These are phyloP conservation scores for Micromussa lordhowensis DNA, from an alignment of 92 coral and sea anemone species.

Conservation along the genomic window DNA sequence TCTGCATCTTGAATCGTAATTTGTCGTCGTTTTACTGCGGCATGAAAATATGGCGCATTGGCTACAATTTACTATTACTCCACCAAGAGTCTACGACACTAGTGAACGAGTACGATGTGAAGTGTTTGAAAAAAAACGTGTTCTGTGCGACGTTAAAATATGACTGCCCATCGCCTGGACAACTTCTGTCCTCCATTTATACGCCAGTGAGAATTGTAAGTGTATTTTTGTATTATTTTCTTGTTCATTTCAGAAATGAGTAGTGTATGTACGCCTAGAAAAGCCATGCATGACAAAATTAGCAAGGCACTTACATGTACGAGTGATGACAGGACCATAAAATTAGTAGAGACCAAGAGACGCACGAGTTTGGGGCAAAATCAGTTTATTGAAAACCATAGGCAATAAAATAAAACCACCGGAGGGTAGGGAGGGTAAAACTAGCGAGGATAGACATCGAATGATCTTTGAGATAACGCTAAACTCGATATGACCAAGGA, in stretches of 20 bases:
- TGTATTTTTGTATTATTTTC: neutral
- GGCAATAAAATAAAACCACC: no score
- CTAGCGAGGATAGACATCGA: no score
- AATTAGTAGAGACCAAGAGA: no score
- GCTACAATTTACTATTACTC: slow-evolving; percentile 5
- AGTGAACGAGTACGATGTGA: neutral
- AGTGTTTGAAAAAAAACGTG: neutral
- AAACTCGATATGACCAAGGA: no score
- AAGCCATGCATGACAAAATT: neutral
- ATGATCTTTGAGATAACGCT: no score
- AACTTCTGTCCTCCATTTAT: slow-evolving; percentile 9
- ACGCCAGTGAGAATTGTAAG: slow-evolving; percentile 11
- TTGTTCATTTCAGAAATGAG: neutral
- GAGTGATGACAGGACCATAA: slow-evolving; percentile 13
- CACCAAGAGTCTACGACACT: neutral
- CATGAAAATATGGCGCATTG: slow-evolving; percentile 9
- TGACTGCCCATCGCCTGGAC: slow-evolving; percentile 5
- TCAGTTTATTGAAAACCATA: no score
- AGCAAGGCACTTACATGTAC: neutral
- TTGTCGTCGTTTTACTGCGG: slow-evolving; percentile 16
- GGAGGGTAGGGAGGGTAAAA: no score
- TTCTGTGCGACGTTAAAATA: neutral
- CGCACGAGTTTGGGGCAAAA: no score
- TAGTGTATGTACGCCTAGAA: neutral
- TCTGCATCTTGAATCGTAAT: slow-evolving; percentile 9